Base-by-base conservation (phyloP, 2,797 vertebrate genomes). In the Cossypha niveicapilla region DNA sequence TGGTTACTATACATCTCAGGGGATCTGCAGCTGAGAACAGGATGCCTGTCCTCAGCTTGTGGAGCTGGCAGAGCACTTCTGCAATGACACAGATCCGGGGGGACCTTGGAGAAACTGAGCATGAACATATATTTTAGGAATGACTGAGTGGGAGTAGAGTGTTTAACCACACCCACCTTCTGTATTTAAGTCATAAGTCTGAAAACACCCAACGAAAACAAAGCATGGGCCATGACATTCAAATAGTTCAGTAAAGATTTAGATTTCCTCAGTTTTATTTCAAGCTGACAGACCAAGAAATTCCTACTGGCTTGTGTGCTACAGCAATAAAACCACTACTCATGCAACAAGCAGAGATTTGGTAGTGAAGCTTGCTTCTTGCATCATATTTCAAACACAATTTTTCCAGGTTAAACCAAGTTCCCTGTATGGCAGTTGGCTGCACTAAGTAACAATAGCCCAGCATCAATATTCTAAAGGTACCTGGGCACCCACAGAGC, bases 231-330 rank as follows among this genome's bases (percentile, higher is more conserved):
- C 34, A 28, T 74, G 24, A 51, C 28, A 61, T 80, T 86, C 27
- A 54, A 89, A 50, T 3, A 74, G 17, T 11, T 66, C 28, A 12
- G 16, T 41, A 60, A 67, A 79, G 44, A 75, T 58, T 78, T 58
- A 27, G 25, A 42, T 81, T 76, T 17, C 7, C 14, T 34, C 23
- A 72, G 13, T 51, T 86, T 90, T 51, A 54, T 54, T 81, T 84
- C 57, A 75, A 90, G 24, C 7, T 90, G 74, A 56, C 37, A 76
- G 37, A 86, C 23, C n/a, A 80, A 80, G 25, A 72, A 67, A 65
- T 53, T 91, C 70, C 25, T 62, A 51, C 24, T 8, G 28, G 13
- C 19, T 71, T 70, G 9, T 76, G 34, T 86, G 18, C 12, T 79
- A 35, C 41, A 54, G 15, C 32, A 84, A 61, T 56, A 58, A 73